A percentile compares a stretch with the other conserved stretches of the same genome.
Evolutionary conservation across 2,113 vertebrate species (phyloP).

Genomic region (Dasyurus viverrinus): DNA sequence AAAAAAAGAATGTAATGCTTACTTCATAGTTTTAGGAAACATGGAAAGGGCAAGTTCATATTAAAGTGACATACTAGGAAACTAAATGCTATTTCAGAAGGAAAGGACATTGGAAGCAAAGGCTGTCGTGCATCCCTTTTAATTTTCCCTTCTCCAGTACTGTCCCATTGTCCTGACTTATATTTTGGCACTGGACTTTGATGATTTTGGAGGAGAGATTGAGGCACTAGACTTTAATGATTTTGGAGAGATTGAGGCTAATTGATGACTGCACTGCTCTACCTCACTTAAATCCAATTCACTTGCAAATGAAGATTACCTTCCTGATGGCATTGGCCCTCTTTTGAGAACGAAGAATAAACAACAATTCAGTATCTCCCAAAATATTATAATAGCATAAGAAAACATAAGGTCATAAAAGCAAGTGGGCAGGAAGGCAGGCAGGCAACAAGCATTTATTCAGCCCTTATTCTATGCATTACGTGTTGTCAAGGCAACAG

Average conservation of each 20-base stretch:
- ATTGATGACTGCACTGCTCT: neutral
- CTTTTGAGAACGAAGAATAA: too few relatives aligned
- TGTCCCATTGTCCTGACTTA: neutral
- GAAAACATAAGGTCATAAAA: neutral
- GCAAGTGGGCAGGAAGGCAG: neutral
- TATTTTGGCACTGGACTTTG: neutral
- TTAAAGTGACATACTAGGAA: neutral
- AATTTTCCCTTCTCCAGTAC: neutral
- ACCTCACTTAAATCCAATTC: too few relatives aligned
- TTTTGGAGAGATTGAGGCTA: neutral
- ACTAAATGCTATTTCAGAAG: neutral
- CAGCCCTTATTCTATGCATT: neutral
- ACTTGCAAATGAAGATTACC: too few relatives aligned
- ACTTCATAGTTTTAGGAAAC: neutral
- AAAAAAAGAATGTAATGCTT: neutral
- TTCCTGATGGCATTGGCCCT: too few relatives aligned
- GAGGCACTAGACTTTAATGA: neutral
- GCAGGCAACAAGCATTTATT: neutral
- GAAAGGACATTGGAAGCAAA: neutral
- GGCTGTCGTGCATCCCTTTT: neutral
- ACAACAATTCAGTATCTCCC: neutral
- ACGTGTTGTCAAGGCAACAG: neutral
- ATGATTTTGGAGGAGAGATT: neutral
- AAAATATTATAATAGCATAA: neutral
- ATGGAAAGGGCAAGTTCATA: neutral